Evolutionary conservation across 2,888 invertebrate genomes (phyloP).

Genomic region (Drosophila buzzatii): DNA sequence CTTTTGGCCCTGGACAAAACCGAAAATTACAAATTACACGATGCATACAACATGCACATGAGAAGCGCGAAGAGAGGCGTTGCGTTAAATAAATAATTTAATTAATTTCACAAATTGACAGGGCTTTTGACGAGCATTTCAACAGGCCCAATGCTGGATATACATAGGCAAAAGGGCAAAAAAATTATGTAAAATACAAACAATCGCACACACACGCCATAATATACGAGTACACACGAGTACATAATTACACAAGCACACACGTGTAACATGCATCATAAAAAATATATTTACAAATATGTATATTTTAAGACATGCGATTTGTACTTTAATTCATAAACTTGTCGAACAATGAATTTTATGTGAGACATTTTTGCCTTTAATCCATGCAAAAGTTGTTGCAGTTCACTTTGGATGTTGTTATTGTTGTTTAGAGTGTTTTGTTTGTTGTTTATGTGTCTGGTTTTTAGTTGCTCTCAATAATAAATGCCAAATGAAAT

Average conservation of each 20-base stretch:
- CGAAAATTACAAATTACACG: slow-evolving; percentile 47
- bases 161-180: slow-evolving; percentile 30
- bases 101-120: slow-evolving; percentile 75
- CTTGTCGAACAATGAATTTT: slow-evolving; percentile 26
- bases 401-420: slow-evolving; percentile 32
- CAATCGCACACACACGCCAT: not conserved
- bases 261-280: slow-evolving; percentile 30
- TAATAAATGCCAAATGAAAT: slow-evolving; percentile 43
- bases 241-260: slow-evolving; percentile 1
- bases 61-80: slow-evolving; percentile 8
- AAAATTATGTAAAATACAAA: slow-evolving; percentile 34
- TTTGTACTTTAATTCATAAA: slow-evolving; percentile 3
- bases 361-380: not conserved
- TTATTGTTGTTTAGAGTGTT: slow-evolving; percentile 44
- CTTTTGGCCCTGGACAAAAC: slow-evolving; percentile 17
- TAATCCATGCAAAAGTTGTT: slow-evolving; percentile 32
- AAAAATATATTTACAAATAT: not conserved
- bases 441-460: slow-evolving; percentile 68
- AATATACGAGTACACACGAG: not conserved
- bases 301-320: slow-evolving; percentile 30
- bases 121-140: slow-evolving; percentile 39
- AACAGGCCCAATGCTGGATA: slow-evolving; percentile 39
- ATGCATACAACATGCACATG: slow-evolving; percentile 27
- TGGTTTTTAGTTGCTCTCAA: slow-evolving; percentile 71
- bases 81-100: slow-evolving; percentile 75